Evolutionary conservation across 2,888 invertebrate species (phyloP), one percentile per base, ranked within the genome.

Genomic region (Volucella inflata): DNA sequence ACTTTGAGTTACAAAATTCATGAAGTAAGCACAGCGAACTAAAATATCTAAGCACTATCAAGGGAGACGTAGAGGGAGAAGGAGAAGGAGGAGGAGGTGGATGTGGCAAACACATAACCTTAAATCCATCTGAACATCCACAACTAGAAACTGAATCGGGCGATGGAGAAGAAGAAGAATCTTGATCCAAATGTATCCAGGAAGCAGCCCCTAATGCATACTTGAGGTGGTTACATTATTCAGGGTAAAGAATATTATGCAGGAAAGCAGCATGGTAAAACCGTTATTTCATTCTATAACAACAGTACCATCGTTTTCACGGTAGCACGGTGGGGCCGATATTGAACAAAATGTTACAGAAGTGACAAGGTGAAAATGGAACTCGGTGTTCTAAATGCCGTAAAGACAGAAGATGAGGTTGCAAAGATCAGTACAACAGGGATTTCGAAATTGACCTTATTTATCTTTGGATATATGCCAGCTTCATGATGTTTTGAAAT

Each of bases 221-320:
- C 65, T 84, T 79, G 59, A 76, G 38, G 65, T 55, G 38, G 6
- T 30, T 6, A 30, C 71, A 67, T 67, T 71, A 67, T 74, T 59
- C 74, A 59, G 71, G 80, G 76, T 84, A 79, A 79, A 36, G 71
- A 67, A 74, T 75, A 84, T 84, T 79, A 84, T 79, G 79, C 75
- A 84, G 75, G 75, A 74, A 59, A 21, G 42, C 62, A 21, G 42
- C 62, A 42, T 48, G 46, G 57, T n/a, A 78, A 55, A 57, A 62
- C 55, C 21, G n/a, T 6, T 14, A 16, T 50, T 57, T 60, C 30
- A 21, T 21, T 30, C 30, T 21, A 6, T 30, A 30, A 6, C 30
- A 30, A 6, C 30, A 30, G 30, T 30, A 30, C 30, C 6, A 30
- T 30, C 30, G 30, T 30, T 30, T 30, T 4, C 30, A 6, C 0